These are phyloP conservation scores for Zoroaster sp. DNA, from an alignment of 53 echinoderm and acorn worm genomes.

Conservation along the genomic window DNA sequence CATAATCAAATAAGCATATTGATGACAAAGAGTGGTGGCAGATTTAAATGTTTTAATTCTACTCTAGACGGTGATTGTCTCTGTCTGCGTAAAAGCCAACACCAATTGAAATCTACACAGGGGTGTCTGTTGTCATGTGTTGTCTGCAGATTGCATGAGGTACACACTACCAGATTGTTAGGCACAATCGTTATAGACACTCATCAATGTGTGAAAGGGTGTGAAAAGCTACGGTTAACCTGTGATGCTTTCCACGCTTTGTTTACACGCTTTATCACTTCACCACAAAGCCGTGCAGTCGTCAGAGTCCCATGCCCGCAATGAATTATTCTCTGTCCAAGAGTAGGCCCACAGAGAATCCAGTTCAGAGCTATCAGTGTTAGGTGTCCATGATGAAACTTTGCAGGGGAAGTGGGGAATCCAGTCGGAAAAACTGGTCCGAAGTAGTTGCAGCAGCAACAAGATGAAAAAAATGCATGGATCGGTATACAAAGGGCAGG, in stretches of 20 bases:
- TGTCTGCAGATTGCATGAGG: not conserved
- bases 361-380: not conserved
- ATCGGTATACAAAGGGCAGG: conserved; percentile 8
- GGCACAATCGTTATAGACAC: not conserved
- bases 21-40: too few relatives aligned
- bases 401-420: too few relatives aligned
- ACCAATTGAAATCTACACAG: too few relatives aligned
- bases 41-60: too few relatives aligned
- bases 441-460: not conserved
- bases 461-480: not conserved
- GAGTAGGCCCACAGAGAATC: not conserved
- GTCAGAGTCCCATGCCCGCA: not conserved
- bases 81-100: not conserved
- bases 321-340: not conserved
- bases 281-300: not conserved
- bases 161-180: not conserved
- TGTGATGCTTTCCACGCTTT: not conserved
- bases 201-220: not conserved
- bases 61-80: not conserved
- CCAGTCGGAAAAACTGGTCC: not conserved
- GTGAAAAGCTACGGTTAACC: not conserved
- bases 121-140: not conserved
- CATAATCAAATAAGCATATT: too few relatives aligned
- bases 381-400: not conserved
- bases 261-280: not conserved